Evolutionary conservation across 2,113 vertebrate genomes (phyloP), one percentile per base, ranked within the genome.

Genomic region (Nipponia nippon): DNA sequence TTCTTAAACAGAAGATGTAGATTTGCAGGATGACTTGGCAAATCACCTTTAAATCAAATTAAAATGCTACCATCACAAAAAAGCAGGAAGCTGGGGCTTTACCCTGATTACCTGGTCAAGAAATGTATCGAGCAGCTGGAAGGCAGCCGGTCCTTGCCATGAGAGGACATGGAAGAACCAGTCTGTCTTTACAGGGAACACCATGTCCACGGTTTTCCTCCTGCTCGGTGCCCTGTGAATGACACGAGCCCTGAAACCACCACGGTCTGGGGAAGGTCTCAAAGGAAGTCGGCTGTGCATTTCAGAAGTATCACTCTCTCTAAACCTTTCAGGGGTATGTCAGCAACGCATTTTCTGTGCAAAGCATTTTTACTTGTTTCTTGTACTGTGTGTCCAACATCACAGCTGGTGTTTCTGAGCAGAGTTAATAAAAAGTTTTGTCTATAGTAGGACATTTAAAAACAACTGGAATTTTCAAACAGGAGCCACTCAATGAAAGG

Each of bases 181-280:
- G 27, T 13, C 0, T 26, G 16, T 13, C 25, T 66, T 55, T 16
- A 65, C 13, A 49, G 50, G 50, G 34, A 84, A 3, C 27, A 23
- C 9, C 8, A 2, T 6, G 26, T 6, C 19, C 1, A 1, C 11
- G 27, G 5, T 44, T 77, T 77, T 44, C 26, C 7, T 38, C 4
- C 12, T n/a, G 38, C 42, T 55, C 21, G 10, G 18, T 40, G 66
- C 32, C 16, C 58, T 47, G 21, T 15, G 25, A 38, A 27, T 34
- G 47, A 15, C 11, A 10, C 19, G 34, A 73, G 8, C 19, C 47
- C 62, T 53, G 22, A 7, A 38, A 18, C 20, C 22, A 19, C 44
- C 23, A 2, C 16, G 44, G 32, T 11, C 16, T 13, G 49, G 8
- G 32, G 25, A 70, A 56, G 30, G 11, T 42, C 21, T 79, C 21